A percentile compares a stretch with the other conserved stretches of the same genome.
Conservation (phyloP, 2,888 invertebrate species). For the Eledone cirrhosa region DNA sequence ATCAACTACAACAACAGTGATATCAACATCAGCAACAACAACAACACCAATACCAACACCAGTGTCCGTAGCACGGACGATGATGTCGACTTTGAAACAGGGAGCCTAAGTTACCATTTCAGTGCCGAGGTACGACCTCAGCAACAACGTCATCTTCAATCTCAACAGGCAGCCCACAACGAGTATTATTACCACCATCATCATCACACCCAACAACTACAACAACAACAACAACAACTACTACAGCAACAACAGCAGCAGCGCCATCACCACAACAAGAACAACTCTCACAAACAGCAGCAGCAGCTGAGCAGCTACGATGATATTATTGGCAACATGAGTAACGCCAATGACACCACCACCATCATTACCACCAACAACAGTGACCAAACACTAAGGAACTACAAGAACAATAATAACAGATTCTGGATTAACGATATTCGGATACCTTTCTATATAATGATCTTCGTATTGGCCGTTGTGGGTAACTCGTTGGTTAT, state of each 20-base stretch:
- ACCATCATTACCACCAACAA: no score
- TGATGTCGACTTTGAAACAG: not conserved
- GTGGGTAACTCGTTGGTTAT: slow-evolving; percentile 83
- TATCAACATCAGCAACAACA: no score
- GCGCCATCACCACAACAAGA: no score
- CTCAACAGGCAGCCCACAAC: no score
- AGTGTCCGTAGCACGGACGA: not conserved
- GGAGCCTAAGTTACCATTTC: not conserved
- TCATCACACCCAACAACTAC: not conserved
- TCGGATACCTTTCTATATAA: slow-evolving; percentile 76
- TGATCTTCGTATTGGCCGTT: slow-evolving; percentile 81
- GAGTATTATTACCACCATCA: not conserved
- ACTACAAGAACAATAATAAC: not conserved
- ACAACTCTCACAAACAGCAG: no score
- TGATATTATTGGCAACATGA: no score
- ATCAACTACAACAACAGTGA: no score
- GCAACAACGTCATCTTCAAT: not conserved
- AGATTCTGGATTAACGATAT: not conserved
- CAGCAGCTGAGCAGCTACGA: no score
- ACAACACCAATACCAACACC: no score
- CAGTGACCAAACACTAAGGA: not conserved
- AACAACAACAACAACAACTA: not conserved
- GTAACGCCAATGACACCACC: not conserved
- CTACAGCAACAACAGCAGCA: no score
- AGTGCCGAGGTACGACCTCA: not conserved